Evolutionary conservation across 2,888 invertebrate species (phyloP), one percentile per base, ranked within the genome.

Genomic region (Poecilobothrus nobilitatus): DNA sequence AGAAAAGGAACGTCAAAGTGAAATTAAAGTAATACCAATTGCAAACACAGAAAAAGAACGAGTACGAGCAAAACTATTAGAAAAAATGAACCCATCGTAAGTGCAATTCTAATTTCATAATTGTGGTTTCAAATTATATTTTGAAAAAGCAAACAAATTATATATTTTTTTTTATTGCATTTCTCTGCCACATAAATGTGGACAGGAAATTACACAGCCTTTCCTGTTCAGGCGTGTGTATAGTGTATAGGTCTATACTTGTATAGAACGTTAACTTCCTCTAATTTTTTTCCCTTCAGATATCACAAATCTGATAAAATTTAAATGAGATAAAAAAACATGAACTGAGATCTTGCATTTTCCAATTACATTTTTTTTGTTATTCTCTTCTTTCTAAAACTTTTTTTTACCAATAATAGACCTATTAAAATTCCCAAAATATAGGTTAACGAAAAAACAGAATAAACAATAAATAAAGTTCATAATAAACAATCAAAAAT

Each of bases 1-100:
- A 73, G 92, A 91, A 76, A 89, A 88, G 73, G 91, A 92, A 80
- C 84, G 91, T 69, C 88, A 87, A 71, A 90, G 90, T 74, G 85
- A 86, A 73, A 87, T 89, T 75, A 74, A 75, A 22, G 72, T 73
- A 63, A 72, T 71, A 61, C 76, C 77, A 9, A 76, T 77, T 44
- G 84, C 83, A 3, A 83, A 84, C 72, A 85, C 84, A 73, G 82
- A 86, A 65, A 76, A 76, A 68, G 81, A 81, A 72, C 84, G 86
- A 67, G 78, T 80, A 72, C 79, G 81, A 68, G 78, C 81, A 10
- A 74, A 76, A 69, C 72, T 81, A 61, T 71, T 81, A 75, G 82
- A 78, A 71, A 80, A 81, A 79, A 78, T 82, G 80, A 81, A 81
- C 77, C 79, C 80, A 72, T 78, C 76, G 81, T 81, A 75, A 81